A percentile compares a stretch with the other conserved stretches of the same genome.
Evolutionary conservation across 2,797 vertebrate species (phyloP).

Genomic region (Adelosebastes latens): DNA sequence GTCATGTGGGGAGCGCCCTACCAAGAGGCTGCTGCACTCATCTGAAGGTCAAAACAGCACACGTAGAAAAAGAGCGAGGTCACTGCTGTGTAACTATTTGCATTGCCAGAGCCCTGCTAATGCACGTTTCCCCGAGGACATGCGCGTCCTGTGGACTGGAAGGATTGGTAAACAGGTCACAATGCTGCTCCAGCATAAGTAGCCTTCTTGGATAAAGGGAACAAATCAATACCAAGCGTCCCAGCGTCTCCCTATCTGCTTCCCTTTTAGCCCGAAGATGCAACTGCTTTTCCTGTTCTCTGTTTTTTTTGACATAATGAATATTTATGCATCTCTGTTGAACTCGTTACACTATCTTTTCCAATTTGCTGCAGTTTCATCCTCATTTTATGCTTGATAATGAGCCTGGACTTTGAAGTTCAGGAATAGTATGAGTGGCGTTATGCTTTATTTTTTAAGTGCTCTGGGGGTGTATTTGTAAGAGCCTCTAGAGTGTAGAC

Average conservation of each 20-base stretch:
- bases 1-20: slow-evolving; percentile 19
- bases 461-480: slow-evolving; percentile 31
- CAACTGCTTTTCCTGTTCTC: slow-evolving; percentile 7
- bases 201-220: slow-evolving; percentile 53
- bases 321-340: slow-evolving; percentile 54
- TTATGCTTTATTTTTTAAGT: slow-evolving; percentile 34
- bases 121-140: slow-evolving; percentile 55
- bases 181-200: slow-evolving; percentile 45
- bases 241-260: slow-evolving; percentile 26
- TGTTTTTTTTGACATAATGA: slow-evolving; percentile 43
- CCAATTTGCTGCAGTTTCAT: slow-evolving; percentile 32
- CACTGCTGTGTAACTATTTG: slow-evolving; percentile 73
- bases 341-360: slow-evolving; percentile 34
- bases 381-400: slow-evolving; percentile 49
- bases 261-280: slow-evolving; percentile 19
- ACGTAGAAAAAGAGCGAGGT: slow-evolving; percentile 26
- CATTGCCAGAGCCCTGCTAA: slow-evolving; percentile 51
- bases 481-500: slow-evolving; percentile 10
- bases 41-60: slow-evolving; percentile 64
- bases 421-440: slow-evolving; percentile 14
- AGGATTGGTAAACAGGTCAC: slow-evolving; percentile 67
- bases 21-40: slow-evolving; percentile 27
- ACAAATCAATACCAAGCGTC: slow-evolving; percentile 67
- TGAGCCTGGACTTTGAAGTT: slow-evolving; percentile 59
- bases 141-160: slow-evolving; percentile 37